Conservation (phyloP, 2,113 vertebrate genomes). For the Micromys minutus region DNA sequence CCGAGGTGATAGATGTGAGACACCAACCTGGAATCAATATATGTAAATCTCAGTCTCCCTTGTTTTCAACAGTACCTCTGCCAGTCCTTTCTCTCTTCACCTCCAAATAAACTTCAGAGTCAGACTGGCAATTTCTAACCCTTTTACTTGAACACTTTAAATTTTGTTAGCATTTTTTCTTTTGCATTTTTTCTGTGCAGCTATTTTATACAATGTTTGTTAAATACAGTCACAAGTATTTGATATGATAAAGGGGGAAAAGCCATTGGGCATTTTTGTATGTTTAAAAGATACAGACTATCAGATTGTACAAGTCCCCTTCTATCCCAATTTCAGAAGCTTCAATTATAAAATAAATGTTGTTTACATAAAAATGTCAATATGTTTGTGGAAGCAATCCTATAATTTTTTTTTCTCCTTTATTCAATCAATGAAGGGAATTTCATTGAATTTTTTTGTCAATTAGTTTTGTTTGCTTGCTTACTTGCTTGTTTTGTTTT, state of each 20-base stretch:
- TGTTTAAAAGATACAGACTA: slow-evolving; percentile 23
- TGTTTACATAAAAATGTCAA: neutral
- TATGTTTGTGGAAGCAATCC: neutral
- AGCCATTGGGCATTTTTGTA: neutral
- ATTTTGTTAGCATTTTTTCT: neutral
- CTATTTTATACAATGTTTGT: neutral
- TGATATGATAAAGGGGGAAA: neutral
- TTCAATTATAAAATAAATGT: neutral
- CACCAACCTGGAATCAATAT: neutral
- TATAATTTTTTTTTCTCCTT: slow-evolving; percentile 7
- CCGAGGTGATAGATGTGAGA: neutral
- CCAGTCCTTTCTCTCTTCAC: neutral
- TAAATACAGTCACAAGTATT: neutral
- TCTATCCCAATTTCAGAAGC: neutral
- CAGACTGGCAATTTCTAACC: neutral
- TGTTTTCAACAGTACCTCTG: neutral
- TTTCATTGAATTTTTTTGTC: neutral
- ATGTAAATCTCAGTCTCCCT: neutral
- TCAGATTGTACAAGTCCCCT: neutral
- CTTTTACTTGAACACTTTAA: neutral
- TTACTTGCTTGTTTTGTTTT: neutral
- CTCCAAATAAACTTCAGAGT: slow-evolving; percentile 25
- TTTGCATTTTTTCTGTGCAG: neutral
- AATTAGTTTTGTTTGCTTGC: neutral
- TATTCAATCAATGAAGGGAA: neutral